Base-by-base conservation (phyloP, 1,140 invertebrate species). In the Globodera rostochiensis region DNA sequence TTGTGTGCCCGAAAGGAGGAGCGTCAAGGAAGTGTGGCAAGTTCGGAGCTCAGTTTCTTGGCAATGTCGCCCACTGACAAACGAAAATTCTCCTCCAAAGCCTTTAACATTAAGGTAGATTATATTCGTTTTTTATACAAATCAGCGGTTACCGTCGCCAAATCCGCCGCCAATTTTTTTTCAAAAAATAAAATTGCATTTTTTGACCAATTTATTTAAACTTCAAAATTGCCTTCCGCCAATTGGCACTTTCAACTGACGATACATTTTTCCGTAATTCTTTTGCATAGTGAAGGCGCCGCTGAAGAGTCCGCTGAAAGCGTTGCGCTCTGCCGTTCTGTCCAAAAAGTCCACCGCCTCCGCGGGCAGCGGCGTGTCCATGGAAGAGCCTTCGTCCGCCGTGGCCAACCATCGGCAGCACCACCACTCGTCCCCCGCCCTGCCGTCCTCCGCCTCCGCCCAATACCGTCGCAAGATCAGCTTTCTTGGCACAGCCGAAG, bases 291-390 rank as follows among this genome's bases (percentile, higher is more conserved):
- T 71, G 69, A 36, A 71, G 25, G 21, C 69, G 13, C 69, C 69
- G 69, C n/a, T 71, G 11, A 71, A 71, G 69, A 47, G 69, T 45
- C 69, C 69, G 69, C 69, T 71, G 69, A 71, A 71, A 21, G 69
- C 69, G 36, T 21, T 71, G 2, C 69, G 69, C n/a, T 71, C 69
- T 5, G 69, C 69, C 9, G 69, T 71, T 64, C 57, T 64, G 36
- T 71, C 69, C 69, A 71, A 71, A 47, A 64, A 64, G 57, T 64
- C 57, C 13, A 64, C 57, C 57, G 57, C 57, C 57, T 64, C 57
- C 13, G 57, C 57, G 13, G 57, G 57, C 57, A 64, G 57, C 57
- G 57, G 57, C 57, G 19, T 19, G 11, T 64, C 57, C 57, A 64
- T 19, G 69, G 69, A 71, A 19, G 69, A 36, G 69, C 69, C 21